A percentile compares a stretch with the other conserved stretches of the same genome.
phyloP scores from a whole-genome alignment of 2,888 invertebrate species.

The Tridacna crocea region DNA sequence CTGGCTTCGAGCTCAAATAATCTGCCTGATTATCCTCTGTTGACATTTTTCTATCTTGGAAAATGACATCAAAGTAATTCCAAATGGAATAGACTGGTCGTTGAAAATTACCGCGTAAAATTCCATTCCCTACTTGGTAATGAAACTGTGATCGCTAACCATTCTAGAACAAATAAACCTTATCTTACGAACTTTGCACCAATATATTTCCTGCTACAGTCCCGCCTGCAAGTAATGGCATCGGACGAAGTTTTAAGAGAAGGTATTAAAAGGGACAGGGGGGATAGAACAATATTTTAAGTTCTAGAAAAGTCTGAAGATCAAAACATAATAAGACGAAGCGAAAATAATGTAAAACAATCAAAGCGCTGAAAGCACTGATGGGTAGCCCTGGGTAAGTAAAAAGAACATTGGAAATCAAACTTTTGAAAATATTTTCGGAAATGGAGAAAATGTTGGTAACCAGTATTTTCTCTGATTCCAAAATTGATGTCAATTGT shows the following conservation, averaged over 20 bases:
- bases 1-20: not conserved
- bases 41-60: slow-evolving; percentile 50
- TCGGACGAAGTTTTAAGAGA: slow-evolving; percentile 53
- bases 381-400: too few relatives aligned
- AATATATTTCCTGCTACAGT: too few relatives aligned
- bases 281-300: not conserved
- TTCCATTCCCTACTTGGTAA: too few relatives aligned
- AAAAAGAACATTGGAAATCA: too few relatives aligned
- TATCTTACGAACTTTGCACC: slow-evolving; percentile 13
- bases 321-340: too few relatives aligned
- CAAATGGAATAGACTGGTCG: slow-evolving; percentile 2
- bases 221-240: slow-evolving; percentile 28
- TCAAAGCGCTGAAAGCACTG: too few relatives aligned
- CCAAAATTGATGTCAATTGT: too few relatives aligned
- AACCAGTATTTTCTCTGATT: too few relatives aligned
- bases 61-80: slow-evolving; percentile 10
- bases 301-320: too few relatives aligned
- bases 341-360: too few relatives aligned
- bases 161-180: not conserved
- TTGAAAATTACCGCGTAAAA: not conserved
- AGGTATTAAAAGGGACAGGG: slow-evolving; percentile 16
- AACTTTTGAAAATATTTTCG: too few relatives aligned
- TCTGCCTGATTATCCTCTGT: slow-evolving; percentile 24
- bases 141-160: not conserved
- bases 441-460: too few relatives aligned